These are phyloP conservation scores for Netelia melanura DNA, from an alignment of 2,888 invertebrate genomes.

Conservation along the genomic window DNA sequence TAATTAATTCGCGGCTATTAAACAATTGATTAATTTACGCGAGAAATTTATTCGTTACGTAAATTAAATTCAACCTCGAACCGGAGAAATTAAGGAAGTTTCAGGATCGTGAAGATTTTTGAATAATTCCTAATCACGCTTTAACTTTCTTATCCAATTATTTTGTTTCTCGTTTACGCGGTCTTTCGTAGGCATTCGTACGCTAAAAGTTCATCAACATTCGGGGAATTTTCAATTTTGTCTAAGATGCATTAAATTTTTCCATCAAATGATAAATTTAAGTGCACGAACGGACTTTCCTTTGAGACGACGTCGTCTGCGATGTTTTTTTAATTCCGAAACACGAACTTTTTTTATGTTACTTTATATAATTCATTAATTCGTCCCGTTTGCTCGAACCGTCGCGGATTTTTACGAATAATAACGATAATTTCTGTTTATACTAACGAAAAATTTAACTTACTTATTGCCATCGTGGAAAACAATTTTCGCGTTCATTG, in stretches of 20 bases:
- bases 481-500: conserved; percentile 23
- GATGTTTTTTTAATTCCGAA: neutral
- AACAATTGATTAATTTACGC: too few relatives aligned
- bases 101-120: too few relatives aligned
- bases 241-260: neutral
- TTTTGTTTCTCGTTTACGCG: neutral
- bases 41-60: too few relatives aligned
- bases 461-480: conserved; percentile 47
- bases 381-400: conserved; percentile 1
- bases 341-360: conserved; percentile 2
- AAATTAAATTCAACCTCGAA: too few relatives aligned
- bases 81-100: too few relatives aligned
- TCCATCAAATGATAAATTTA: neutral
- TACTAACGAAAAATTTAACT: conserved; percentile 59
- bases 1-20: too few relatives aligned
- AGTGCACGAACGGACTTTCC: neutral
- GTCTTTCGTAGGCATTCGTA: neutral
- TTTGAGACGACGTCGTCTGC: neutral
- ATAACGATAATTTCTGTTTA: conserved; percentile 44
- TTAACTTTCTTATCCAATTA: neutral
- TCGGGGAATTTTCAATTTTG: neutral
- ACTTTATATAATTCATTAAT: conserved; percentile 40
- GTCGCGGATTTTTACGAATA: neutral
- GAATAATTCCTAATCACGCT: neutral
- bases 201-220: neutral